Evolutionary conservation across 2,797 vertebrate species (phyloP).

Genomic region (Choloepus didactylus): DNA sequence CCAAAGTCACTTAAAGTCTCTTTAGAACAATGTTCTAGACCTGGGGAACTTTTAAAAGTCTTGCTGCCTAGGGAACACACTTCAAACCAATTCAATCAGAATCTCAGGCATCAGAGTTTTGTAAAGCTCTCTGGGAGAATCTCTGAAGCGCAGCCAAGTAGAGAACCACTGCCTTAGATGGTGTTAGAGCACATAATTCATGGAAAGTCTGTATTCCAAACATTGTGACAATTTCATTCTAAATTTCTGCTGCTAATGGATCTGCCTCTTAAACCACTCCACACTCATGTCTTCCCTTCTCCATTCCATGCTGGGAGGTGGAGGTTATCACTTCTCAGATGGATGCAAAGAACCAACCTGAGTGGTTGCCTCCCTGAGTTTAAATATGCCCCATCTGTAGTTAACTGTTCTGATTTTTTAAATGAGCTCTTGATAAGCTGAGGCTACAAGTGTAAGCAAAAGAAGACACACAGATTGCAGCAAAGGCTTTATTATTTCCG

Average conservation of each 20-base stretch:
- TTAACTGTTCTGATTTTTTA: not conserved
- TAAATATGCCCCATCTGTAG: not conserved
- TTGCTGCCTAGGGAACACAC: not conserved
- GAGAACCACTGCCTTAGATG: not conserved
- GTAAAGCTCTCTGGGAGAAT: not conserved
- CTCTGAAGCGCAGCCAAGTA: not conserved
- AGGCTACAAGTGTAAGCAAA: not conserved
- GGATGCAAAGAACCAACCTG: not conserved
- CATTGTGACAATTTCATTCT: not conserved
- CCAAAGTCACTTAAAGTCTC: not conserved
- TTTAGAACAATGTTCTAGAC: not conserved
- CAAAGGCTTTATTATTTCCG: slow-evolving; percentile 15
- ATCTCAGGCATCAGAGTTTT: not conserved
- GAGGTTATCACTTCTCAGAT: not conserved
- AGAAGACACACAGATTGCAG: not conserved
- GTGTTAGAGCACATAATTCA: accelerated
- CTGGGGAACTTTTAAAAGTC: not conserved
- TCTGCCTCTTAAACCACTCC: not conserved
- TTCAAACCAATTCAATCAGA: slow-evolving; percentile 3
- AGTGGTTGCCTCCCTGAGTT: not conserved
- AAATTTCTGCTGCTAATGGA: not conserved
- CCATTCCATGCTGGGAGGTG: not conserved
- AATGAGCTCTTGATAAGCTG: not conserved
- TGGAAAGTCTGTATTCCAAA: not conserved
- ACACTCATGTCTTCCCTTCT: not conserved